Evolutionary conservation across 1,140 invertebrate genomes (phyloP).

Genomic region (Idris sp.): DNA sequence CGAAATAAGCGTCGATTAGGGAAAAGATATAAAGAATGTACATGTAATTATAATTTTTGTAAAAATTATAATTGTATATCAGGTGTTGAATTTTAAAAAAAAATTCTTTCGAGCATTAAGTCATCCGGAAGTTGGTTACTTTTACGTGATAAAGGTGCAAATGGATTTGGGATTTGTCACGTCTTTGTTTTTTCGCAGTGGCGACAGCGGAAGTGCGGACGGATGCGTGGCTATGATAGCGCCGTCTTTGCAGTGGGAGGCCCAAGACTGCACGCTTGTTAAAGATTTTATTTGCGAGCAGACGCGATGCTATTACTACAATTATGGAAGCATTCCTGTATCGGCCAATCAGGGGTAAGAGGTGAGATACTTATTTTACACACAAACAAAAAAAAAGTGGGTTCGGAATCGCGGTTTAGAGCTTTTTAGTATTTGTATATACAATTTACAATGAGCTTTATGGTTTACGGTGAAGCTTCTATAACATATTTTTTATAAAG

Average conservation of each 20-base stretch:
- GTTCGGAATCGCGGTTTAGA: slow-evolving; percentile 47
- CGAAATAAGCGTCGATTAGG: no score
- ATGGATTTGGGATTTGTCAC: slow-evolving; percentile 50
- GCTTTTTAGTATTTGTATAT: slow-evolving; percentile 29
- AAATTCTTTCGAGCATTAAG: slow-evolving; percentile 10
- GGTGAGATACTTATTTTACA: slow-evolving; percentile 79
- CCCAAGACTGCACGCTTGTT: slow-evolving; percentile 87
- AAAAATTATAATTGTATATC: no score
- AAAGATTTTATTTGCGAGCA: slow-evolving; percentile 94
- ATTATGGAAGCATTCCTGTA: slow-evolving; percentile 92
- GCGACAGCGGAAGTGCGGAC: slow-evolving; percentile 82
- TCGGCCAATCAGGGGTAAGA: slow-evolving; percentile 93
- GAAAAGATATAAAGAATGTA: no score
- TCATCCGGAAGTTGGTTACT: slow-evolving; percentile 50
- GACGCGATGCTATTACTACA: slow-evolving; percentile 93
- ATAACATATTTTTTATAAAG: no score
- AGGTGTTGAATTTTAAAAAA: no score
- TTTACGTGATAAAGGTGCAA: slow-evolving; percentile 56
- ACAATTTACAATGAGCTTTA: slow-evolving; percentile 15
- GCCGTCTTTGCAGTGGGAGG: slow-evolving; percentile 87
- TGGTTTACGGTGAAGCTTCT: slow-evolving; percentile 7
- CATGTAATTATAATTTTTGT: no score
- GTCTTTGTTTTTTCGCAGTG: slow-evolving; percentile 71
- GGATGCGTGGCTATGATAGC: slow-evolving; percentile 87
- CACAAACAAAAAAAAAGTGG: slow-evolving; percentile 51